These are phyloP conservation scores for Drosophila eugracilis DNA, from an alignment of 1,140 invertebrate genomes.

Conservation along the genomic window DNA sequence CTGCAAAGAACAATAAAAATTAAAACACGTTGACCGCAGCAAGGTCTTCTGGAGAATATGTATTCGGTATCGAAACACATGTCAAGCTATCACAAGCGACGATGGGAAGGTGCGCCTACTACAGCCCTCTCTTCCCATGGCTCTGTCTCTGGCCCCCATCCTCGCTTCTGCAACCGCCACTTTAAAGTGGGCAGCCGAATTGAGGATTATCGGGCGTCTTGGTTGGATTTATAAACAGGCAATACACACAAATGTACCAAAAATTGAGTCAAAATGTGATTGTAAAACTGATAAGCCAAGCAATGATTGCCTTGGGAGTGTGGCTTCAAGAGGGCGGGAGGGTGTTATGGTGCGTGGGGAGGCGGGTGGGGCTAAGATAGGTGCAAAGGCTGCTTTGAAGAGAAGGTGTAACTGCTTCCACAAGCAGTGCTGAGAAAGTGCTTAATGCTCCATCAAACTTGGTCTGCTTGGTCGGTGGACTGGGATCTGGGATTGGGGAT, in stretches of 20 bases:
- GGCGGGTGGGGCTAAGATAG: too few species aligned
- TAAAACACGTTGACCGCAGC: slow-evolving; percentile 75
- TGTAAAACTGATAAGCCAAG: slow-evolving; percentile 78
- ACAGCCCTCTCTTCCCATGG: too few species aligned
- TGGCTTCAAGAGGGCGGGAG: not conserved
- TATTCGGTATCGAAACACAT: slow-evolving; percentile 65
- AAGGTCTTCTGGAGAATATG: too few species aligned
- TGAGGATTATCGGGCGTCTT: slow-evolving; percentile 68
- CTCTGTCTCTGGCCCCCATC: too few species aligned
- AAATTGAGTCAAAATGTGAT: slow-evolving; percentile 77
- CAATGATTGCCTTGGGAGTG: slow-evolving; percentile 38
- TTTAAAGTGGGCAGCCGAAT: slow-evolving; percentile 41
- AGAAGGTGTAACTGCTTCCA: slow-evolving; percentile 16
- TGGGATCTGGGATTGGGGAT: not conserved
- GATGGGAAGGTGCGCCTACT: slow-evolving; percentile 67
- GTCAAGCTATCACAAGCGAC: slow-evolving; percentile 81
- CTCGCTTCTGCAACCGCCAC: slow-evolving; percentile 15
- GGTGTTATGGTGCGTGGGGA: too few species aligned
- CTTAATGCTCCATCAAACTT: slow-evolving; percentile 77
- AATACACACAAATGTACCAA: slow-evolving; percentile 51
- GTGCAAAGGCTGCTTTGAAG: not conserved
- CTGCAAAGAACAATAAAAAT: slow-evolving; percentile 64
- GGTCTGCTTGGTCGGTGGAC: slow-evolving; percentile 46
- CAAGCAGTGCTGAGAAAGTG: too few species aligned
- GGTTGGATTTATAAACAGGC: slow-evolving; percentile 70